phyloP scores from a whole-genome alignment of 35 echinoderm and acorn worm genomes.

The Nesometra sesokonis region DNA sequence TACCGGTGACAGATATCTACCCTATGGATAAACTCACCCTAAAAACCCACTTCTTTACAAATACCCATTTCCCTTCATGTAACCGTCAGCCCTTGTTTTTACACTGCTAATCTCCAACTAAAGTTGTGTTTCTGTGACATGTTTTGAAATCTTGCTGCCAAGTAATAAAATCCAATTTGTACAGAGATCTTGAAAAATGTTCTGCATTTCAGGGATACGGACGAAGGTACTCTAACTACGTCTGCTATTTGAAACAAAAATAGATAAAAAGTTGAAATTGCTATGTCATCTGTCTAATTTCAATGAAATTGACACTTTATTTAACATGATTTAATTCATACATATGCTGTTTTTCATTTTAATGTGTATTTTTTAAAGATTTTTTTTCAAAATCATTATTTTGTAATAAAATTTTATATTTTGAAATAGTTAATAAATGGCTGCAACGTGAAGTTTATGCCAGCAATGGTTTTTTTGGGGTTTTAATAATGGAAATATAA shows the following conservation, averaged over 20 bases:
- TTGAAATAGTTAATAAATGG: too few species aligned
- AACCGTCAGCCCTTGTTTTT: neutral
- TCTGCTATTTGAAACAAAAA: neutral
- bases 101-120: neutral
- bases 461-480: too few species aligned
- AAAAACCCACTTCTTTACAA: neutral
- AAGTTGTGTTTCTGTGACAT: neutral
- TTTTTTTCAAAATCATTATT: too few species aligned
- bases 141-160: neutral
- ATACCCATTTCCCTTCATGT: neutral
- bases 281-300: neutral
- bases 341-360: too few species aligned
- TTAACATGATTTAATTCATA: too few species aligned
- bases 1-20: neutral
- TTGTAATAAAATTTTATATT: too few species aligned
- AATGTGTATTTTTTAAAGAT: too few species aligned
- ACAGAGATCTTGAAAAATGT: neutral
- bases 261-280: neutral
- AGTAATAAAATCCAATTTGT: neutral
- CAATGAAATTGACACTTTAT: too few species aligned
- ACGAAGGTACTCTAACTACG: neutral
- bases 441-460: too few species aligned
- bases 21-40: neutral
- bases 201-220: neutral
- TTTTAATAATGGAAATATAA: too few species aligned